Percentiles rank a stretch among this genome's conserved stretches.
phyloP scores from a whole-genome alignment of 1,140 invertebrate genomes.

The silkworm (Bombyx mori) region DNA sequence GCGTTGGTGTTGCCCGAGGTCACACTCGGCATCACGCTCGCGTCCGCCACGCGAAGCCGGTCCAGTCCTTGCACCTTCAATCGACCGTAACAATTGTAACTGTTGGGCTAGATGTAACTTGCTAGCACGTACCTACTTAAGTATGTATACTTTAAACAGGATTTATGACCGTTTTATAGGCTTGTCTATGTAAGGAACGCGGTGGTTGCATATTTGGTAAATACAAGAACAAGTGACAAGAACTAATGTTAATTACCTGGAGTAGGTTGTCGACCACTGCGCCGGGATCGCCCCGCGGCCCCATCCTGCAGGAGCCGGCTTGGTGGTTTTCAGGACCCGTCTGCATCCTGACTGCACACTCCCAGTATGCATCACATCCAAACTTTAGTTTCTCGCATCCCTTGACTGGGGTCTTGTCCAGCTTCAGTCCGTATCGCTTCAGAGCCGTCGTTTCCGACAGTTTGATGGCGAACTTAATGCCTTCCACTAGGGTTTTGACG shows the following conservation, averaged over 20 bases:
- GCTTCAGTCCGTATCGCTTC: conserved; percentile 79
- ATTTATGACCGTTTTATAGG: no score
- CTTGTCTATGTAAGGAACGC: no score
- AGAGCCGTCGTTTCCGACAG: conserved; percentile 79
- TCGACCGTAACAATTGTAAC: neutral
- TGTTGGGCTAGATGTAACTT: no score
- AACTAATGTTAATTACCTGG: conserved; percentile 34
- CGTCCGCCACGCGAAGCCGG: conserved; percentile 76
- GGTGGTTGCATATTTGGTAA: no score
- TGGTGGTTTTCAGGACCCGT: conserved; percentile 90
- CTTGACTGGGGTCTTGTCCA: conserved; percentile 79
- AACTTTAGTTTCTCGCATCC: conserved; percentile 82
- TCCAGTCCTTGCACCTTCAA: conserved; percentile 77
- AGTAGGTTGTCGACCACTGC: conserved; percentile 82
- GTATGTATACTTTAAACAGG: no score
- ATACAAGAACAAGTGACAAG: no score
- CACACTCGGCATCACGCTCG: conserved; percentile 83
- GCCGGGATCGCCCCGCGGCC: conserved; percentile 74
- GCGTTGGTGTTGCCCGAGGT: conserved; percentile 87
- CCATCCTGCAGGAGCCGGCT: conserved; percentile 87
- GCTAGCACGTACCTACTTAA: no score
- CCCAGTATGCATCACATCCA: conserved; percentile 85
- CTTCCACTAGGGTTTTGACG: conserved; percentile 80
- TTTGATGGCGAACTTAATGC: conserved; percentile 79
- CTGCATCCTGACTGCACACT: conserved; percentile 81